Percentiles rank a stretch among this genome's conserved stretches.
Evolutionary conservation across 2,113 vertebrate genomes (phyloP).

Genomic region (Caretta caretta): DNA sequence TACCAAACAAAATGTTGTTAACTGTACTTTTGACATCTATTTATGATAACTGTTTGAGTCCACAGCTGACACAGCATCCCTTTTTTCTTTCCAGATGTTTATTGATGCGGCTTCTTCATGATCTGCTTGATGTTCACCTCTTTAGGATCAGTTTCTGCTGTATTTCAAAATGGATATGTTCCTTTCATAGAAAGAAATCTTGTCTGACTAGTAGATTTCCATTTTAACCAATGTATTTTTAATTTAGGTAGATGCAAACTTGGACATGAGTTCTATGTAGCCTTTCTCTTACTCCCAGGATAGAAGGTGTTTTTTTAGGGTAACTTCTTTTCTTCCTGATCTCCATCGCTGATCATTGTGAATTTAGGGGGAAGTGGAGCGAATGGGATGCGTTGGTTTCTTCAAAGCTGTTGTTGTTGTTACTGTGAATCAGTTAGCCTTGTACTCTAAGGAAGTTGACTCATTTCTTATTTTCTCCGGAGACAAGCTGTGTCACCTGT

Average conservation of each 20-base stretch:
- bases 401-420: background rate
- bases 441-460: background rate
- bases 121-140: background rate
- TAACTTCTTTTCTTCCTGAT: background rate
- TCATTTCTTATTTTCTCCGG: background rate
- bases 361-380: background rate
- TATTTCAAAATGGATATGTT: background rate
- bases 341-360: background rate
- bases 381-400: conserved; percentile 41
- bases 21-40: conserved; percentile 5
- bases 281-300: background rate
- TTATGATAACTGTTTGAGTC: background rate
- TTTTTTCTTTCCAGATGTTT: conserved; percentile 15
- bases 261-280: background rate
- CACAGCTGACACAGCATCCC: background rate
- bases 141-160: conserved; percentile 44
- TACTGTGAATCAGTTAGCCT: background rate
- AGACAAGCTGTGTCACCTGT: conserved; percentile 10
- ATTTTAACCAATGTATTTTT: background rate
- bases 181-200: conserved; percentile 17
- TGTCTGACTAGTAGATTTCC: background rate
- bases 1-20: background rate
- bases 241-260: background rate
- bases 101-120: conserved; percentile 49
- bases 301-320: fast-evolving